Conservation (phyloP, 2,888 invertebrate genomes). For the Cerastoderma edule region DNA sequence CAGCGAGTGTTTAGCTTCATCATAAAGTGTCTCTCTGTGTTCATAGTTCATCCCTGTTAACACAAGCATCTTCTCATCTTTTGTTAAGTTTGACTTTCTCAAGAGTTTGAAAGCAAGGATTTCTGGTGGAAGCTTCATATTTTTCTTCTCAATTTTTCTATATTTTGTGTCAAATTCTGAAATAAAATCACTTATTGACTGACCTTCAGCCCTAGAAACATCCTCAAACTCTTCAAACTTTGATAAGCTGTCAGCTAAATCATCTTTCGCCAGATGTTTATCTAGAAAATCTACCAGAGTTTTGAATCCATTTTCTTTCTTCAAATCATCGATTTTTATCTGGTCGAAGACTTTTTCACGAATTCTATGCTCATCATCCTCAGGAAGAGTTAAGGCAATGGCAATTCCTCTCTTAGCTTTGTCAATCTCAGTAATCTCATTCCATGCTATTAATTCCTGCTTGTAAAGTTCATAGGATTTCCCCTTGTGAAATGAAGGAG, state of each 20-base stretch:
- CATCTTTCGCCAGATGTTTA: constrained; percentile 53
- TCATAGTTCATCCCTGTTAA: constrained; percentile 54
- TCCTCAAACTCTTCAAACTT: constrained; percentile 60
- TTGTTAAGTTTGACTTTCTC: constrained; percentile 17
- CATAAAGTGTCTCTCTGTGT: constrained; percentile 43
- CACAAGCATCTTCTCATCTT: constrained; percentile 39
- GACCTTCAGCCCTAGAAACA: constrained; percentile 35
- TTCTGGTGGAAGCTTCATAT: constrained; percentile 21
- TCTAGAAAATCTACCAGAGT: constrained; percentile 37
- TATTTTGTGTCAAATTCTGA: constrained; percentile 51
- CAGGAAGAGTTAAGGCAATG: constrained; percentile 54
- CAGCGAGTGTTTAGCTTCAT: constrained; percentile 45
- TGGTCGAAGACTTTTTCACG: constrained; percentile 56
- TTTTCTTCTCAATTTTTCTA: constrained; percentile 57
- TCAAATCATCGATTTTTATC: constrained; percentile 44
- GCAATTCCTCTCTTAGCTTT: constrained; percentile 47
- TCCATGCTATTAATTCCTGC: constrained; percentile 53
- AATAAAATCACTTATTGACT: constrained; percentile 50
- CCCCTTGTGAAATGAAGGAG: constrained; percentile 22
- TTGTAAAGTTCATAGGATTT: constrained; percentile 48
- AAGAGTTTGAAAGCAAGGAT: constrained; percentile 24
- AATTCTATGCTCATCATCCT: constrained; percentile 41
- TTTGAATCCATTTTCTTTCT: too few species aligned
- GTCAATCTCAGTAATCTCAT: constrained; percentile 51
- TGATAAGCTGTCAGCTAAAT: constrained; percentile 46